Conservation (phyloP, 2,113 vertebrate species). For the Dissostichus mawsoni region DNA sequence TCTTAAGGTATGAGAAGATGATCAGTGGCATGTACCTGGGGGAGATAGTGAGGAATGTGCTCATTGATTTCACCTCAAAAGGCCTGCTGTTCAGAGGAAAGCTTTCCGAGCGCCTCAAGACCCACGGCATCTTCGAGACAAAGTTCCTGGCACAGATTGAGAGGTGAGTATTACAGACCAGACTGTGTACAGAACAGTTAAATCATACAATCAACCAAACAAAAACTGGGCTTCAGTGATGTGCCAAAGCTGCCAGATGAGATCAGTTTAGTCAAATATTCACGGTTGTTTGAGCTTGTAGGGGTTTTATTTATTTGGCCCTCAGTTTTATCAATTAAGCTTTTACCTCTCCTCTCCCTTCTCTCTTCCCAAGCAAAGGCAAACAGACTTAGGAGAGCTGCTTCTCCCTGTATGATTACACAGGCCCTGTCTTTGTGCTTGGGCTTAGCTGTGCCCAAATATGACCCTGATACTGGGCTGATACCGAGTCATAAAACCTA, state of each 20-base stretch:
- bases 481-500: too few relatives aligned
- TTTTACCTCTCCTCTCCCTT: too few relatives aligned
- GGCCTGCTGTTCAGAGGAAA: conserved; percentile 94
- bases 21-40: conserved; percentile 99
- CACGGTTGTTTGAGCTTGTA: too few relatives aligned
- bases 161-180: conserved; percentile 81
- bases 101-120: conserved; percentile 95
- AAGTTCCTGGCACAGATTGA: conserved; percentile 98
- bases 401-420: too few relatives aligned
- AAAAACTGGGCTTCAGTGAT: neutral
- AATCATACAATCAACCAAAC: neutral
- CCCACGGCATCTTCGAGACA: conserved; percentile 94
- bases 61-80: conserved; percentile 91
- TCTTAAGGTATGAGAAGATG: conserved; percentile 95
- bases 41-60: conserved; percentile 94
- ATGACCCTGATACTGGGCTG: too few relatives aligned
- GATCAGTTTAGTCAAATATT: neutral
- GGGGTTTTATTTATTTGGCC: too few relatives aligned
- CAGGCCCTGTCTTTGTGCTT: too few relatives aligned
- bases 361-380: too few relatives aligned
- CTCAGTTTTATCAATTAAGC: too few relatives aligned
- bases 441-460: too few relatives aligned
- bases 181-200: neutral
- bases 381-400: too few relatives aligned
- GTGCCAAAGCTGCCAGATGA: neutral